These are phyloP conservation scores for Ptilodon capucinus DNA, from an alignment of 2,888 invertebrate genomes.

Conservation along the genomic window DNA sequence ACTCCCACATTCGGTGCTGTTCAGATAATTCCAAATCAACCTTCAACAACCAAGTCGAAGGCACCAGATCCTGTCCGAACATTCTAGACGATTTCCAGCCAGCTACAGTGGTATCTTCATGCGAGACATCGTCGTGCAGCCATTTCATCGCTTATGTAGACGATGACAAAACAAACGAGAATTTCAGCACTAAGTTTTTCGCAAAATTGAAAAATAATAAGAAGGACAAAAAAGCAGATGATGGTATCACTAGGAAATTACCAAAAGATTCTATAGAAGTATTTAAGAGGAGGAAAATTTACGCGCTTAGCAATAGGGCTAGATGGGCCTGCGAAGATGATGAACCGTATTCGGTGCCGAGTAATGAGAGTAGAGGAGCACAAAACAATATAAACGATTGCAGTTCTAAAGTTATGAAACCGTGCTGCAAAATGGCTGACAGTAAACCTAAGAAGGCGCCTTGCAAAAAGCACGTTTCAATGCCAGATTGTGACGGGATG, in stretches of 20 bases:
- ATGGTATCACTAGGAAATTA: constrained; percentile 30
- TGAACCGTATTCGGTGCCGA: constrained; percentile 27
- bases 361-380: constrained; percentile 33
- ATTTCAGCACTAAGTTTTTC: constrained; percentile 29
- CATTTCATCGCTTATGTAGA: constrained; percentile 15
- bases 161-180: constrained; percentile 12
- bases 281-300: constrained; percentile 52
- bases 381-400: constrained; percentile 22
- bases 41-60: constrained; percentile 41
- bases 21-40: constrained; percentile 45
- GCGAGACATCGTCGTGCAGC: constrained; percentile 38
- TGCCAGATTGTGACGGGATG: constrained; percentile 43
- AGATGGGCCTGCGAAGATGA: constrained; percentile 41
- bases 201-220: constrained; percentile 32
- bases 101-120: constrained; percentile 44
- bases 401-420: constrained; percentile 23
- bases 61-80: constrained; percentile 58
- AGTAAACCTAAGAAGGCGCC: constrained; percentile 12
- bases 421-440: constrained; percentile 19
- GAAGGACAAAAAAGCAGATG: constrained; percentile 22
- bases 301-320: constrained; percentile 48
- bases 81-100: constrained; percentile 53
- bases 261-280: constrained; percentile 72
- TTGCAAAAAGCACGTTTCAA: constrained; percentile 46
- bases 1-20: constrained; percentile 45